Percentiles rank a stretch among this genome's conserved stretches.
These are phyloP conservation scores for Pseudomyrmex dendroicus DNA, from an alignment of 1,140 invertebrate genomes.

Conservation along the genomic window DNA sequence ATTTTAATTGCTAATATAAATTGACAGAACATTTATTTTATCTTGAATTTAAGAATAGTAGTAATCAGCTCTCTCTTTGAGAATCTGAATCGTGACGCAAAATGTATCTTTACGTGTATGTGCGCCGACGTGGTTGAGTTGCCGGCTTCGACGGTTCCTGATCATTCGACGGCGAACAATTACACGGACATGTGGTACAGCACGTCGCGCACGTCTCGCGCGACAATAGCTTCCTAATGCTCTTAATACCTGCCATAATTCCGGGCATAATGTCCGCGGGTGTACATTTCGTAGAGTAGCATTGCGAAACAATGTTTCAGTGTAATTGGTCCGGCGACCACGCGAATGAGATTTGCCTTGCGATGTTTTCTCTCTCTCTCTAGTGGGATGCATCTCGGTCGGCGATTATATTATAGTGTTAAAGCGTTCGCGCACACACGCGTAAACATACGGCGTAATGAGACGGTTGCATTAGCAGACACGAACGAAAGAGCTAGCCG, in stretches of 20 bases:
- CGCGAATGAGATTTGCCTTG: conserved; percentile 48
- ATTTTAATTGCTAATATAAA: not conserved
- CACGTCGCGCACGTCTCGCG: conserved; percentile 30
- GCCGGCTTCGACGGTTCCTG: conserved; percentile 15
- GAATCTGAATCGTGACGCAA: too few relatives aligned
- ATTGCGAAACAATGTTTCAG: conserved; percentile 61
- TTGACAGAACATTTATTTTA: too few relatives aligned
- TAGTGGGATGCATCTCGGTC: conserved; percentile 45
- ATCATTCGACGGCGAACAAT: conserved; percentile 49
- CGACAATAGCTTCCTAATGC: conserved; percentile 73
- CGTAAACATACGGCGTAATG: conserved; percentile 51
- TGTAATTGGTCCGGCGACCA: conserved; percentile 66
- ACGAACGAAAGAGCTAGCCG: not conserved
- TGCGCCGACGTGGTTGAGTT: conserved; percentile 32
- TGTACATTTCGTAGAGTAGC: conserved; percentile 44
- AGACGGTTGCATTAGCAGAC: conserved; percentile 40
- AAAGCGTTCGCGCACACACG: conserved; percentile 38
- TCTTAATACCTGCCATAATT: conserved; percentile 73
- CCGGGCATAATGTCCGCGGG: conserved; percentile 36
- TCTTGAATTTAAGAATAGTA: too few relatives aligned
- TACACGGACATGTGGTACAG: conserved; percentile 66
- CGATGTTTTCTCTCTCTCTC: conserved; percentile 64
- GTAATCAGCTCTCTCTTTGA: too few relatives aligned
- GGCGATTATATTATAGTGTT: conserved; percentile 74
- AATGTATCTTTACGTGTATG: not conserved